These are phyloP conservation scores for Pammene fasciana DNA, from an alignment of 2,888 invertebrate genomes.

Conservation along the genomic window DNA sequence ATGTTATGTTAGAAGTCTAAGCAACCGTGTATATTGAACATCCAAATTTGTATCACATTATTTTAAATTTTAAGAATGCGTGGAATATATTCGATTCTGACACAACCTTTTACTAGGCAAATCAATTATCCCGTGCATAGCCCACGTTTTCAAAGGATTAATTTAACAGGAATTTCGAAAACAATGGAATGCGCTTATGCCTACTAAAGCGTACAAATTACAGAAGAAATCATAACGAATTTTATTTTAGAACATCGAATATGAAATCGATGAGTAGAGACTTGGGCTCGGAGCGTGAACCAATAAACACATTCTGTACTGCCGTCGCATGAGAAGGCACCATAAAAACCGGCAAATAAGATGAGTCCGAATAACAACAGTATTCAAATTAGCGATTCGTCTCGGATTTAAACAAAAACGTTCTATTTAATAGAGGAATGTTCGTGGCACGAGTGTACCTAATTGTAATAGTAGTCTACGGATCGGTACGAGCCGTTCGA, in stretches of 20 bases:
- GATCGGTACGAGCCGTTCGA: constrained; percentile 61
- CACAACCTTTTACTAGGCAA: not conserved
- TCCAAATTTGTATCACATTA: too few species aligned
- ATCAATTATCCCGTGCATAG: not conserved
- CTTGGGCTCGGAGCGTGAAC: constrained; percentile 69
- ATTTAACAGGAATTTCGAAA: constrained; percentile 16
- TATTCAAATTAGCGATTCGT: constrained; percentile 80
- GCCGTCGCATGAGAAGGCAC: constrained; percentile 73
- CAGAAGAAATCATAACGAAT: constrained; percentile 35
- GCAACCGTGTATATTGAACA: too few species aligned
- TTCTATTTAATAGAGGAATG: constrained; percentile 79
- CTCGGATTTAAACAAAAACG: constrained; percentile 82
- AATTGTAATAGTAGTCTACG: constrained; percentile 48
- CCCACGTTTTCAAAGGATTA: not conserved
- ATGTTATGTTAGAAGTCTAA: too few species aligned
- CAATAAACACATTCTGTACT: constrained; percentile 75
- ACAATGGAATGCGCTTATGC: constrained; percentile 18
- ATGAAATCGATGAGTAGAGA: constrained; percentile 65
- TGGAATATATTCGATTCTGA: too few species aligned
- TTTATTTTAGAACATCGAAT: constrained; percentile 50
- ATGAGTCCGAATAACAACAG: constrained; percentile 75
- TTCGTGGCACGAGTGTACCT: constrained; percentile 64
- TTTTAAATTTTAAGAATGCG: too few species aligned
- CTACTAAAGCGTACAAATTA: constrained; percentile 9
- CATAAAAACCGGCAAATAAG: constrained; percentile 75